These are phyloP conservation scores for Biston betularia DNA, from an alignment of 2,888 invertebrate genomes.

Conservation along the genomic window DNA sequence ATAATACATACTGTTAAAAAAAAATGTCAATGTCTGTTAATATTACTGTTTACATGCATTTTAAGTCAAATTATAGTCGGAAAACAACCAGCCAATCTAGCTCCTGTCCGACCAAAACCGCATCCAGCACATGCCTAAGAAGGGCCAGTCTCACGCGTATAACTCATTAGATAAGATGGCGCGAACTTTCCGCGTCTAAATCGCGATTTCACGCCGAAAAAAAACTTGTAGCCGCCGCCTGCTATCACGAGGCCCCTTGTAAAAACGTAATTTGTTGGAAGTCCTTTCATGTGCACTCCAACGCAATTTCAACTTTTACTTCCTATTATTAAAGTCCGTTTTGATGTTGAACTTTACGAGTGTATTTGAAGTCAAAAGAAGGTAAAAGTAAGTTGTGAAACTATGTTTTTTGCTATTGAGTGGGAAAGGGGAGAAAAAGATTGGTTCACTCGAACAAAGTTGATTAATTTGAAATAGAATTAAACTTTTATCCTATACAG, in stretches of 20 bases:
- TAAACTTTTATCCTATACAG: not conserved
- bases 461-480: not conserved
- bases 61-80: too few relatives aligned
- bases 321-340: conserved; percentile 7
- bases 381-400: conserved; percentile 11
- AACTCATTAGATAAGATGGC: conserved; percentile 61
- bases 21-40: too few relatives aligned
- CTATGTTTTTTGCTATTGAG: conserved; percentile 22
- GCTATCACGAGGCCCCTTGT: conserved; percentile 54
- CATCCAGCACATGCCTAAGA: conserved; percentile 36
- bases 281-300: conserved; percentile 20
- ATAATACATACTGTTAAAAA: too few relatives aligned
- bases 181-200: conserved; percentile 41
- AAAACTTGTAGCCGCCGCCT: conserved; percentile 47
- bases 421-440: not conserved
- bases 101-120: conserved; percentile 9
- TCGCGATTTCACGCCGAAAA: conserved; percentile 38
- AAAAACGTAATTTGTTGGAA: conserved; percentile 60
- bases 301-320: conserved; percentile 18
- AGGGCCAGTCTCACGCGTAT: conserved; percentile 43
- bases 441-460: not conserved
- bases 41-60: too few relatives aligned
- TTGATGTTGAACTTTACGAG: conserved; percentile 7
- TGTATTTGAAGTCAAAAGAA: not conserved
- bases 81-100: not conserved